Conservation (phyloP, 2,797 vertebrate genomes). For the Paguma larvata region DNA sequence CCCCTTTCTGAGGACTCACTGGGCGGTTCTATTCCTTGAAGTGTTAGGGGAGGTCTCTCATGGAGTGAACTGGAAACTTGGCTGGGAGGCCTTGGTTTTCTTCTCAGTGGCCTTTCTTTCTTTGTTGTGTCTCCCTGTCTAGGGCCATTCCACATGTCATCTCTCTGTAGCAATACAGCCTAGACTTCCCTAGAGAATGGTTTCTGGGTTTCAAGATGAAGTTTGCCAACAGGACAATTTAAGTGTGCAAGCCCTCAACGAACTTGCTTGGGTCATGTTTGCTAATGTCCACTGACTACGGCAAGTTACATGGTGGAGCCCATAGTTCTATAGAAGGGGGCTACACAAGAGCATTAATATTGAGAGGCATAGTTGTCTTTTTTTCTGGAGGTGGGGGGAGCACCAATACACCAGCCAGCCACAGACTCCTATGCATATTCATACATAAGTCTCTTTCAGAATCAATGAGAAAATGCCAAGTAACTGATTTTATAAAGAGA, state of each 20-base stretch:
- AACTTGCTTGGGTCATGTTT: neutral
- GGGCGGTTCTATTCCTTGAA: neutral
- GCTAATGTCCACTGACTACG: neutral
- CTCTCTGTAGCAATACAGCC: neutral
- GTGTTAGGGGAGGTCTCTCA: neutral
- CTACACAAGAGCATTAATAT: neutral
- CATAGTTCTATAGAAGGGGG: neutral
- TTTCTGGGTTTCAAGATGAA: neutral
- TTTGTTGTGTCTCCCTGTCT: neutral
- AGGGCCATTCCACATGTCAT: neutral
- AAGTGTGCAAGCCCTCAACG: neutral
- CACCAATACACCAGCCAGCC: neutral
- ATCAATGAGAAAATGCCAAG: conserved; percentile 46
- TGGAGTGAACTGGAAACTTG: neutral
- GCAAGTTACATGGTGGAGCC: neutral
- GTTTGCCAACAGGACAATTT: neutral
- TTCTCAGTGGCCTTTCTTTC: neutral
- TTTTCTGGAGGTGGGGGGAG: neutral
- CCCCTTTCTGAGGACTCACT: neutral
- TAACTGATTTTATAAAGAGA: conserved; percentile 13
- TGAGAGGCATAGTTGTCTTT: neutral
- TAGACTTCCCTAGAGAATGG: neutral
- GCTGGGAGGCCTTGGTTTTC: neutral
- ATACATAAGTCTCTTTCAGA: conserved; percentile 43
- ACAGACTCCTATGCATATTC: conserved; percentile 17